These are phyloP conservation scores for Drosophila watanabei DNA, from an alignment of 1,140 invertebrate species.

Conservation along the genomic window DNA sequence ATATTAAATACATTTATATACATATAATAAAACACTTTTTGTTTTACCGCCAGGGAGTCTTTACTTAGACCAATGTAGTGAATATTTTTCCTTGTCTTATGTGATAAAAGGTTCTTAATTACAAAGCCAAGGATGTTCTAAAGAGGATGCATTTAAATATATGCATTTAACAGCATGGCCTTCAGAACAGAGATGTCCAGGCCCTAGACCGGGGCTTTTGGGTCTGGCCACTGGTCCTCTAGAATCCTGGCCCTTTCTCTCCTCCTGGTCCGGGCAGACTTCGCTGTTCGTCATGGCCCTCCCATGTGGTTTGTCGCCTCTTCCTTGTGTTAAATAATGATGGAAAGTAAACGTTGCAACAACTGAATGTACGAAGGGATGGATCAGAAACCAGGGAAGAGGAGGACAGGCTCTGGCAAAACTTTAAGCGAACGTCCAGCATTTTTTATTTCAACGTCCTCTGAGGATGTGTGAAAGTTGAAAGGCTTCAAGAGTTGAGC, in stretches of 20 bases:
- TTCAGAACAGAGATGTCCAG: constrained; percentile 4
- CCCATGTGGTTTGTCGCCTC: constrained; percentile 70
- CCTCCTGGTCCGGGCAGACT: constrained; percentile 20
- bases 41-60: background rate
- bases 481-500: constrained; percentile 71
- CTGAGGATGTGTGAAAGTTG: constrained; percentile 79
- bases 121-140: background rate
- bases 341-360: constrained; percentile 74
- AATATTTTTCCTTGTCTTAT: background rate
- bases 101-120: background rate
- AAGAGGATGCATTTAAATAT: constrained; percentile 18
- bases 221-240: background rate
- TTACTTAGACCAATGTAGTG: too few relatives aligned
- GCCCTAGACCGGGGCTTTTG: background rate
- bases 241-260: background rate
- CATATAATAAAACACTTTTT: background rate
- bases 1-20: background rate
- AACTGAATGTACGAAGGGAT: constrained; percentile 39
- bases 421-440: constrained; percentile 80
- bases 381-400: constrained; percentile 13
- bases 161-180: constrained; percentile 1
- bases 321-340: constrained; percentile 81
- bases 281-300: constrained; percentile 28
- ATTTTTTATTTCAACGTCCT: constrained; percentile 79
- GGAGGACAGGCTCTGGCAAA: constrained; percentile 50